Base-by-base conservation (phyloP, 2,888 invertebrate genomes). In the Mimumesa dahlbomi region DNA sequence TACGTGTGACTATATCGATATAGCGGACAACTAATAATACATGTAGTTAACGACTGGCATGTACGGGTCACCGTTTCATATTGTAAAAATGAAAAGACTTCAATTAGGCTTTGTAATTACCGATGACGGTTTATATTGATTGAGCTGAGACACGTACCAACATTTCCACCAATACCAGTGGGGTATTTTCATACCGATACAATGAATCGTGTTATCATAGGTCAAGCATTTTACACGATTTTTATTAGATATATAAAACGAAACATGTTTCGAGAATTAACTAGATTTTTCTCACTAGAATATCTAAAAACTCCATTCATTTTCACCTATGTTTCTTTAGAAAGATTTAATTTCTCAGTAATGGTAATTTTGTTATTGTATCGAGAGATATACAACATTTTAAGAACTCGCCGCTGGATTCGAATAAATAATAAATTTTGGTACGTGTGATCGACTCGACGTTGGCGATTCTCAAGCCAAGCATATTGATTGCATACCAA, bases 201-300 rank as follows among this genome's bases (percentile, higher is more conserved):
- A n/a, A n/a, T n/a, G n/a, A n/a, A n/a, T n/a, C n/a, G 42, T 63
- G 54, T 31, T 52, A 58, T 31, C 50, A 31, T 58, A 46, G 50
- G 46, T 50, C 18, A 34, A 31, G 50, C 43, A 38, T 64, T 64
- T 64, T 64, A 58, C 52, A 64, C 58, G 38, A 16, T 50, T 64
- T n/a, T n/a, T n/a, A n/a, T n/a, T n/a, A n/a, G n/a, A n/a, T n/a
- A n/a, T n/a, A n/a, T n/a, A n/a, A n/a, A n/a, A n/a, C n/a, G n/a
- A n/a, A n/a, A n/a, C n/a, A n/a, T n/a, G n/a, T n/a, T n/a, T n/a
- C n/a, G n/a, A n/a, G n/a, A n/a, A n/a, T n/a, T n/a, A n/a, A n/a
- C n/a, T n/a, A n/a, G n/a, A n/a, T n/a, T n/a, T n/a, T n/a, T n/a
- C n/a, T n/a, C n/a, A n/a, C n/a, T n/a, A n/a, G n/a, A n/a, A n/a